These are phyloP conservation scores for Caenorhabditis imperialis DNA, from an alignment of 2,888 invertebrate genomes.

Conservation along the genomic window DNA sequence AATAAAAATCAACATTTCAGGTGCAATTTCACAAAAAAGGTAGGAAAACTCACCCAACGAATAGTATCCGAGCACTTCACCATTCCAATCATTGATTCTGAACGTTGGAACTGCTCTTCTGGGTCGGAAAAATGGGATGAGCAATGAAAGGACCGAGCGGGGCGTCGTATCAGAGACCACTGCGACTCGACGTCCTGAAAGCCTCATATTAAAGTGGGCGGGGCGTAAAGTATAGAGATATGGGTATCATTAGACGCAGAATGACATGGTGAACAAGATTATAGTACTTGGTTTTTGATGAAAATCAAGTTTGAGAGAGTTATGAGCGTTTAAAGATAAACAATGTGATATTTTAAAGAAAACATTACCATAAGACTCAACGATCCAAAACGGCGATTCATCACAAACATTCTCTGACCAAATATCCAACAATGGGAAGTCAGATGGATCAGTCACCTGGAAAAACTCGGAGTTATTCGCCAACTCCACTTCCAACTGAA, in stretches of 20 bases:
- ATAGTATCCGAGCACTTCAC: constrained; percentile 59
- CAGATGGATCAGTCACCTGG: constrained; percentile 72
- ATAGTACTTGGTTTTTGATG: too few species aligned
- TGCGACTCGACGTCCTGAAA: constrained; percentile 56
- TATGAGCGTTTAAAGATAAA: too few species aligned
- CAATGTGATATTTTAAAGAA: too few species aligned
- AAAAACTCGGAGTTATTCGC: too few species aligned
- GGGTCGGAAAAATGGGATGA: constrained; percentile 52
- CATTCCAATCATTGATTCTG: constrained; percentile 64
- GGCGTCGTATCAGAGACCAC: constrained; percentile 58
- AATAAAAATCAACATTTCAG: too few species aligned
- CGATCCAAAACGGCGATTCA: constrained; percentile 61
- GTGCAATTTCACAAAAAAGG: too few species aligned
- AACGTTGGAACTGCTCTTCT: constrained; percentile 49
- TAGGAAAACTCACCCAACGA: constrained; percentile 33
- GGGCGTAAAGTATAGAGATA: neutral
- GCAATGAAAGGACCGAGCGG: constrained; percentile 41
- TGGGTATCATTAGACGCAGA: too few species aligned
- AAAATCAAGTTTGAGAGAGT: too few species aligned
- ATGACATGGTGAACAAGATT: too few species aligned
- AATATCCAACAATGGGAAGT: constrained; percentile 73
- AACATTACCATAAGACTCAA: constrained; percentile 62
- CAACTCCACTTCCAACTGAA: too few species aligned
- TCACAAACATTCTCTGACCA: constrained; percentile 71
- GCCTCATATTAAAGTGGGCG: neutral